Evolutionary conservation across 2,888 invertebrate genomes (phyloP).

Genomic region (Phragmatobia fuliginosa): DNA sequence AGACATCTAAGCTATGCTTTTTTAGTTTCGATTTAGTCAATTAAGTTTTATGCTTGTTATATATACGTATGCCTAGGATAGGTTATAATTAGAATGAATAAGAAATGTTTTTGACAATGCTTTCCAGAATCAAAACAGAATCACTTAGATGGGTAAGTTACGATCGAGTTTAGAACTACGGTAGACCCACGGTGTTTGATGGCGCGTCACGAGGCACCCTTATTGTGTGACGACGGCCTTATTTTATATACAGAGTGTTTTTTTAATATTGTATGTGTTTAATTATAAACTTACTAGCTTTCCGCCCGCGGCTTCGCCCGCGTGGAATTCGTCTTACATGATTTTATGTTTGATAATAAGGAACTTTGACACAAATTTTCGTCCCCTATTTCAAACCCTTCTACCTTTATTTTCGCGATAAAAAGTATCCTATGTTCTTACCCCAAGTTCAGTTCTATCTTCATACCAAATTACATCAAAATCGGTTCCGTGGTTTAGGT

Average conservation of each 20-base stretch:
- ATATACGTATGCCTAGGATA: background rate
- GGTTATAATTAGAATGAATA: background rate
- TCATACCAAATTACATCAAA: too few relatives aligned
- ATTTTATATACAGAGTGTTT: conserved; percentile 36
- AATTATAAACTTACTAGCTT: too few relatives aligned
- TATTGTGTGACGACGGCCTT: conserved; percentile 44
- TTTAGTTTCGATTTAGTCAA: too few relatives aligned
- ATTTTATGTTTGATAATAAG: too few relatives aligned
- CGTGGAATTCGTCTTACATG: too few relatives aligned
- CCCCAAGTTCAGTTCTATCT: too few relatives aligned
- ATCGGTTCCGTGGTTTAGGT: too few relatives aligned
- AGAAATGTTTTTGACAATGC: background rate
- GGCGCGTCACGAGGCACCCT: conserved; percentile 46
- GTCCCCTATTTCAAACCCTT: too few relatives aligned
- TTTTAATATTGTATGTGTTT: background rate
- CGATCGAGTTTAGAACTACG: conserved; percentile 46
- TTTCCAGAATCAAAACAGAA: conserved; percentile 36
- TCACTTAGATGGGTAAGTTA: conserved; percentile 42
- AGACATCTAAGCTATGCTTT: background rate
- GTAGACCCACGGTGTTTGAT: conserved; percentile 41
- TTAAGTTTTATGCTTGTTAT: background rate
- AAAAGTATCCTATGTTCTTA: too few relatives aligned
- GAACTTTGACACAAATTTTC: too few relatives aligned
- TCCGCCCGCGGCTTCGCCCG: too few relatives aligned
- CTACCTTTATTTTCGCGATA: too few relatives aligned